Evolutionary conservation across 1,140 invertebrate species (phyloP), one percentile per base, ranked within the genome.

Genomic region (Bombus picipes): DNA sequence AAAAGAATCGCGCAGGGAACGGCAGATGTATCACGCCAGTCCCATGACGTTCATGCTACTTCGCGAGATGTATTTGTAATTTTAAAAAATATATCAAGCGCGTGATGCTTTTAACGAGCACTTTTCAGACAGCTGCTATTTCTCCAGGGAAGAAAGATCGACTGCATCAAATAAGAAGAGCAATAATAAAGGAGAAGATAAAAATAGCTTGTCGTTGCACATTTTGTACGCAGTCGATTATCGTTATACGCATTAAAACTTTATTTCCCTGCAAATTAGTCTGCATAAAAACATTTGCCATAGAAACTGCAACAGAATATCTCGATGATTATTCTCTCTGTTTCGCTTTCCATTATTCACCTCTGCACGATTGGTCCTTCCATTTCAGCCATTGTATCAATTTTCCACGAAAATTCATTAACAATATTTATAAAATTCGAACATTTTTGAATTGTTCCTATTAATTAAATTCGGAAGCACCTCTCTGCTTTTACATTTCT

Each of bases 221-320:
- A 28, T 81, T 85, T 81, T 81, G 62, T 43, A 13, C 62, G 62
- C 74, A 72, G 78, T 72, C 68, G 82, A 83, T 85, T 80, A 88
- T 88, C 81, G 84, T 41, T 73, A 13, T 18, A 34, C 5, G 15
- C 15, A 41, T 41, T 37, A 25, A 47, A 59, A n/a, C 32, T 70
- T 15, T 12, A 74, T 68, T n/a, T 66, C 32, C 57, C 25, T 34
- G 76, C 71, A 72, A 88, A 88, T 84, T 88, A 71, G 71, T 47
- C 25, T 10, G 34, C 25, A 15, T 70, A 25, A 12, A 39, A 39
- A 34, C 9, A 15, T 37, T 68, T 15, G 10, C 3, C 28, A 15
- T 41, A 2, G 12, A 34, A 72, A 53, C 12, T 71, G 25, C 12
- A n/a, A n/a, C 37, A 3, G 13, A 73, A 73, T 43, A 43, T 1